These are phyloP conservation scores for Mylabris sibirica DNA, from an alignment of 2,888 invertebrate genomes.

Conservation along the genomic window DNA sequence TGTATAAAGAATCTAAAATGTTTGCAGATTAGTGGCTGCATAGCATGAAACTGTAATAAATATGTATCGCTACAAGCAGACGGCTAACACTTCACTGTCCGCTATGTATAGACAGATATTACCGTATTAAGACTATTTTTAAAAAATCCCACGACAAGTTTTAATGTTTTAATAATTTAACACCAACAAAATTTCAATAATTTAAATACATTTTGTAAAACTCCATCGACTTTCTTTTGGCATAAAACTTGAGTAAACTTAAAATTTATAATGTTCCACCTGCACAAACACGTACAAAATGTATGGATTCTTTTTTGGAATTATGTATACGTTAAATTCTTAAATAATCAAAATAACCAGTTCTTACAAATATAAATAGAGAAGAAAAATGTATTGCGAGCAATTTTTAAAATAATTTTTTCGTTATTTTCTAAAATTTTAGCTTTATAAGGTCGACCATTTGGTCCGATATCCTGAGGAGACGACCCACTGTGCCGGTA, in stretches of 20 bases:
- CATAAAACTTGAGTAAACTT: conserved; percentile 20
- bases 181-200: not conserved
- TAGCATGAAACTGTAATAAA: not conserved
- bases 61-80: not conserved
- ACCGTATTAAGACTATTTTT: not conserved
- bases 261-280: conserved; percentile 24
- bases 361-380: not conserved
- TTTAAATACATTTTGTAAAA: conserved; percentile 13
- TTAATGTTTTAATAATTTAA: no score
- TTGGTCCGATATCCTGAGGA: conserved; percentile 34
- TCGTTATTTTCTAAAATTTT: not conserved
- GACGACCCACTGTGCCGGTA: conserved; percentile 42
- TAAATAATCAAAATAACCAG: conserved; percentile 1
- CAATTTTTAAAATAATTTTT: not conserved
- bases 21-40: not conserved
- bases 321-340: not conserved
- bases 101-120: not conserved
- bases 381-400: not conserved
- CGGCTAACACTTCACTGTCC: not conserved
- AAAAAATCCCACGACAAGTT: no score
- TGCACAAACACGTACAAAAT: not conserved
- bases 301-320: not conserved
- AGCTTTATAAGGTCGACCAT: conserved; percentile 10
- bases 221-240: conserved; percentile 17
- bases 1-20: not conserved